These are phyloP conservation scores for Drosophila insularis DNA, from an alignment of 1,140 invertebrate genomes.

Conservation along the genomic window DNA sequence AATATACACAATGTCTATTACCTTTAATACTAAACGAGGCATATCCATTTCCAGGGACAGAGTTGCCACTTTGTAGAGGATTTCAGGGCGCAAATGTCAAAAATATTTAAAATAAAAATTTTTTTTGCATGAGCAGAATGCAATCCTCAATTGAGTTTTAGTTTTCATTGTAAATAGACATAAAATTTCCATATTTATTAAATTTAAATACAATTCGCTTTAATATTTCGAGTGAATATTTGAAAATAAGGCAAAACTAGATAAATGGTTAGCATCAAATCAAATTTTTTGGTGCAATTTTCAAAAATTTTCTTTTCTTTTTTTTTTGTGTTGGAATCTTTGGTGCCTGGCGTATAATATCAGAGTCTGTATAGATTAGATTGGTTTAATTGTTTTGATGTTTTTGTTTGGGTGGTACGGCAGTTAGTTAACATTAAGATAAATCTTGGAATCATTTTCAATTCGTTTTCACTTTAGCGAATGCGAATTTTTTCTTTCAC, in stretches of 20 bases:
- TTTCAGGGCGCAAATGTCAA: background rate
- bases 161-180: conserved; percentile 16
- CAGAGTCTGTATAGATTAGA: conserved; percentile 2
- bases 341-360: conserved; percentile 35
- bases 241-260: conserved; percentile 46
- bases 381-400: conserved; percentile 29
- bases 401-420: conserved; percentile 60
- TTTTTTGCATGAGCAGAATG: background rate
- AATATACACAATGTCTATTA: too few relatives aligned
- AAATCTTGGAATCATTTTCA: conserved; percentile 60
- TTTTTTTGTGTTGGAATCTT: conserved; percentile 33
- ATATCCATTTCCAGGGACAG: background rate
- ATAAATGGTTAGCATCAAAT: conserved; percentile 23
- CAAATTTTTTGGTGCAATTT: conserved; percentile 41
- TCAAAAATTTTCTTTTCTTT: conserved; percentile 34
- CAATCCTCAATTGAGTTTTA: background rate
- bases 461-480: conserved; percentile 41
- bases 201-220: conserved; percentile 50
- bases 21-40: too few relatives aligned
- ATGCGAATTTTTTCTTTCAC: conserved; percentile 38
- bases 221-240: conserved; percentile 59
- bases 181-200: conserved; percentile 42
- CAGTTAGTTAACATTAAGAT: conserved; percentile 61
- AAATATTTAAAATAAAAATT: background rate
- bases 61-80: background rate